phyloP scores from a whole-genome alignment of 2,888 invertebrate species.

The Pseudococcus jackbeardsleyi region DNA sequence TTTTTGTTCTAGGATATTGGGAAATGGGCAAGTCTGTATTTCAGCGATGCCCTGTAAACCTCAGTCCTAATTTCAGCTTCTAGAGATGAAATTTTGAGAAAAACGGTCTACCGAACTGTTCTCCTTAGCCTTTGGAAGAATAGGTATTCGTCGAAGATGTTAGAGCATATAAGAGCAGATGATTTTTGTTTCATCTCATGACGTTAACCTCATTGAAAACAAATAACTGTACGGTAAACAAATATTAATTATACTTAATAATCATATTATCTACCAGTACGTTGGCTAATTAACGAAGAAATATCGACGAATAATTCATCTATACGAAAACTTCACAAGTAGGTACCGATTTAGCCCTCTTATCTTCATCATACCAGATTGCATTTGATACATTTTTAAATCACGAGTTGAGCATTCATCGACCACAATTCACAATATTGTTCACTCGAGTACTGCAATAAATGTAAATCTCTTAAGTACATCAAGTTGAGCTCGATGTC shows the following conservation, averaged over 20 bases:
- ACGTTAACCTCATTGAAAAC: too few relatives aligned
- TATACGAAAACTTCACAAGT: not conserved
- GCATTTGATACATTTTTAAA: not conserved
- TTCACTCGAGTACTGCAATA: not conserved
- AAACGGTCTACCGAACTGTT: too few relatives aligned
- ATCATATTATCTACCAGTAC: too few relatives aligned
- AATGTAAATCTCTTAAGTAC: not conserved
- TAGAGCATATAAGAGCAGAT: too few relatives aligned
- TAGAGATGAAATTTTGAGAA: too few relatives aligned
- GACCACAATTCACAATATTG: not conserved
- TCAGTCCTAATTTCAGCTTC: too few relatives aligned
- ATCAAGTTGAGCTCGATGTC: not conserved
- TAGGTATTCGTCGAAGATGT: too few relatives aligned
- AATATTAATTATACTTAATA: not conserved
- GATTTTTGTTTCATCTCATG: too few relatives aligned
- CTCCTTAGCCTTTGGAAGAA: too few relatives aligned
- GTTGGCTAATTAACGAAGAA: not conserved
- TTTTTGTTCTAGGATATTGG: too few relatives aligned
- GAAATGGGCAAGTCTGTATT: too few relatives aligned
- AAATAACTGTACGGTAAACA: not conserved
- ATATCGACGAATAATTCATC: not conserved
- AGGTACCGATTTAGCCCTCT: not conserved
- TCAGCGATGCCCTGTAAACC: too few relatives aligned
- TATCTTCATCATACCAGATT: not conserved
- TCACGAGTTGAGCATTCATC: constrained; percentile 38